A percentile compares a stretch with the other conserved stretches of the same genome.
phyloP scores from a whole-genome alignment of 2,888 invertebrate species.

The Nomada flava region DNA sequence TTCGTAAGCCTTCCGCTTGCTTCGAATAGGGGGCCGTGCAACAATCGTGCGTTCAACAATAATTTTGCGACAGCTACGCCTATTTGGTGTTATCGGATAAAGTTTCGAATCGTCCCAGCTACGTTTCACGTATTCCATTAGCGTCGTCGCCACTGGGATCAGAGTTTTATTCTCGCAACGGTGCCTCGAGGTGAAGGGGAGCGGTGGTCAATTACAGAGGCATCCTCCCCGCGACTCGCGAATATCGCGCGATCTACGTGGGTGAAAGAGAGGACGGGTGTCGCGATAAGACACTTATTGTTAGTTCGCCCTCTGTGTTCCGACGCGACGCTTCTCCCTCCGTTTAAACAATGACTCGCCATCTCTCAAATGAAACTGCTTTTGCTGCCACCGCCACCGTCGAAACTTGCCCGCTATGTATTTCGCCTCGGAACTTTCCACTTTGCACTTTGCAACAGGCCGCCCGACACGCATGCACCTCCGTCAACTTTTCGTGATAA shows the following conservation, averaged over 20 bases:
- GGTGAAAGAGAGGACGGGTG: conserved; percentile 33
- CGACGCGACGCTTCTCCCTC: conserved; percentile 23
- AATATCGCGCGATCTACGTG: conserved; percentile 8
- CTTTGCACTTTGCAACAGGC: conserved; percentile 57
- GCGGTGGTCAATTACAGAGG: conserved; percentile 69
- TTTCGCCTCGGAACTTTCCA: conserved; percentile 61
- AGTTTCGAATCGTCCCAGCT: conserved; percentile 22
- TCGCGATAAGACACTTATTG: conserved; percentile 65
- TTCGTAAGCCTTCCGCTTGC: background rate
- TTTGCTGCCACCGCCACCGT: background rate
- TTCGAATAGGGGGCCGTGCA: background rate
- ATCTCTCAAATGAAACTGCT: background rate
- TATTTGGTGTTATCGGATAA: conserved; percentile 24
- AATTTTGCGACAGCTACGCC: background rate
- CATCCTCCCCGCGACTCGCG: conserved; percentile 9
- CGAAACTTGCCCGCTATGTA: conserved; percentile 13
- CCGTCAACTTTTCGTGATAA: conserved; percentile 62
- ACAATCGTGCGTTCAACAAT: background rate
- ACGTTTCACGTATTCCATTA: no score
- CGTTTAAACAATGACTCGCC: conserved; percentile 37
- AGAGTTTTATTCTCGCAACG: conserved; percentile 3
- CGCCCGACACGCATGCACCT: conserved; percentile 4
- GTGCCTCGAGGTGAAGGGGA: conserved; percentile 48
- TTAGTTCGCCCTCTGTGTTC: conserved; percentile 47
- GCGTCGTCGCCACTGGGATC: conserved; percentile 3